Conservation (phyloP, 2,797 vertebrate species). For the Eutrigla gurnardus region DNA sequence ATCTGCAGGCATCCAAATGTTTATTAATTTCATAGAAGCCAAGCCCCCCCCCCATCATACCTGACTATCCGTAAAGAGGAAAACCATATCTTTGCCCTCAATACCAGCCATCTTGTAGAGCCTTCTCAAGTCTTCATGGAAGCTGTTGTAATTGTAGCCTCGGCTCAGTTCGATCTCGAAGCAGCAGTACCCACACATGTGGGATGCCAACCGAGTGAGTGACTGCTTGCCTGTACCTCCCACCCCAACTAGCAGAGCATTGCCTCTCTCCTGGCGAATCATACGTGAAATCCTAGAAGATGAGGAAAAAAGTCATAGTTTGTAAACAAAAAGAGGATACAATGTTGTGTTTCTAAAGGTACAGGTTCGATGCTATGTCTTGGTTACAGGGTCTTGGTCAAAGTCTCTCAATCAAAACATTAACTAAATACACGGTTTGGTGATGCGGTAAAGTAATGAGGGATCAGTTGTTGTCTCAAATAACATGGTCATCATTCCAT, state of each 20-base stretch:
- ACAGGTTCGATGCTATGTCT: background rate
- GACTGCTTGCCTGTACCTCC: slow-evolving; percentile 93
- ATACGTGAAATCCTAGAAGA: slow-evolving; percentile 88
- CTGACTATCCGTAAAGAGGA: slow-evolving; percentile 94
- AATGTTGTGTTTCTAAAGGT: background rate
- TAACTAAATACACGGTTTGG: background rate
- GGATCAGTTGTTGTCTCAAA: background rate
- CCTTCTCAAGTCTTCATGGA: slow-evolving; percentile 91
- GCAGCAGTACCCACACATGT: slow-evolving; percentile 90
- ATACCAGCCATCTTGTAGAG: slow-evolving; percentile 90
- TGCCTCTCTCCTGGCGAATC: slow-evolving; percentile 92
- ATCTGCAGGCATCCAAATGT: background rate
- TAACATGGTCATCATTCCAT: too few relatives aligned
- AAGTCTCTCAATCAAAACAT: background rate
- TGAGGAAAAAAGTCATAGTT: background rate
- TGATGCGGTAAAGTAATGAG: background rate
- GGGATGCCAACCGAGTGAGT: slow-evolving; percentile 88
- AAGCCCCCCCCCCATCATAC: slow-evolving; percentile 64
- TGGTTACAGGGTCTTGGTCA: too few relatives aligned
- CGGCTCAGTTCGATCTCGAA: slow-evolving; percentile 90
- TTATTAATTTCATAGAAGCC: background rate
- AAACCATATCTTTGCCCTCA: slow-evolving; percentile 89
- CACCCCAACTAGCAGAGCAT: slow-evolving; percentile 91
- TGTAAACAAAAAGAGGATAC: slow-evolving; percentile 4
- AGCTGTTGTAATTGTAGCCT: slow-evolving; percentile 90